Evolutionary conservation across 1,140 invertebrate species (phyloP), one percentile per base, ranked within the genome.

Genomic region (Cydia splendana): DNA sequence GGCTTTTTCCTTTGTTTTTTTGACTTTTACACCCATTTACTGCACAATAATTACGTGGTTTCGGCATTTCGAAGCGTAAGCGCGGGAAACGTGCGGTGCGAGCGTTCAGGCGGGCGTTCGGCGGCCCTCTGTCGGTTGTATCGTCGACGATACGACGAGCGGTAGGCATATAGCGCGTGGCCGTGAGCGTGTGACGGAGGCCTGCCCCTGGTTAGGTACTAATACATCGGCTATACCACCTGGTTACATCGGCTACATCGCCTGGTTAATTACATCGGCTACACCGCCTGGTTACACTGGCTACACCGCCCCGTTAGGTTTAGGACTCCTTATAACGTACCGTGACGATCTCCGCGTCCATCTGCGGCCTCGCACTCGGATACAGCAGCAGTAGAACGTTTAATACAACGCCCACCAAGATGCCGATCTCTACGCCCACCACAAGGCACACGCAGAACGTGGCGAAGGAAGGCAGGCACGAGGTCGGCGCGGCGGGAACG

Each of bases 371-470:
- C 0, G 98, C 97, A 75, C 97, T 97, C 1, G 97, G 96, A 91
- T 98, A 98, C 0, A 99, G 92, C 1, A 99, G 89, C 80, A 98
- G 96, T 9, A 97, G 88, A 1, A 99, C 93, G 88, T 98, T 98
- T 9, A 98, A 94, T 1, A 95, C 95, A 6, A 98, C 97, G 5
- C 98, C 98, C 76, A 97, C 94, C 3, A 99, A 91, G 76, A 99
- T 97, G 15, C 98, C 98, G 81, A 97, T 96, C 91, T 99, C 97
- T 0, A 99, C 96, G 2, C 98, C 97, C 48, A 97, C 95, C 0
- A 95, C 89, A 2, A 99, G 93, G 78, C 98, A 98, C 13, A 97
- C 90, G 1, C 97, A 87, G 86, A 99, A 98, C 13, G 98, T 98
- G 0, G 96, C 95, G 34, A 96, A 93, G n/a, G n/a, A n/a, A n/a